These are phyloP conservation scores for Achroia grisella DNA, from an alignment of 1,140 invertebrate species.

Conservation along the genomic window DNA sequence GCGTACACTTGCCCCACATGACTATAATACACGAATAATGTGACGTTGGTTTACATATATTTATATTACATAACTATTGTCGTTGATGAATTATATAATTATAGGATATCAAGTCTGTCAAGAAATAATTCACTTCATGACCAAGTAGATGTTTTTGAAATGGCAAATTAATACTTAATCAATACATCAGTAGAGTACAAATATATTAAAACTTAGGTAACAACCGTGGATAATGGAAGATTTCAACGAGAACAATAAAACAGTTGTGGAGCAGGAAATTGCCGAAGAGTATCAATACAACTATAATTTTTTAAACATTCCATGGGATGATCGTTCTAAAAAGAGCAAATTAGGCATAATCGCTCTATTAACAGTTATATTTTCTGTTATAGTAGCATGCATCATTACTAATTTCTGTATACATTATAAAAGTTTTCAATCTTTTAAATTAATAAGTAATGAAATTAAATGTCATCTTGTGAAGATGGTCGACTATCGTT, in stretches of 20 bases:
- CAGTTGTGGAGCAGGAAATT: slow-evolving; percentile 19
- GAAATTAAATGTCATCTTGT: slow-evolving; percentile 43
- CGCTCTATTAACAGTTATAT: slow-evolving; percentile 35
- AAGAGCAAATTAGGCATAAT: slow-evolving; percentile 46
- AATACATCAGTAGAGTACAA: too few relatives aligned
- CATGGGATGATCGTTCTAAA: slow-evolving; percentile 51
- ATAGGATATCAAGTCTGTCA: too few relatives aligned
- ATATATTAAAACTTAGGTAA: too few relatives aligned
- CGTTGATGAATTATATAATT: too few relatives aligned
- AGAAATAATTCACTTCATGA: too few relatives aligned
- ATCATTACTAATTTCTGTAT: slow-evolving; percentile 42
- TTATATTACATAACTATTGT: too few relatives aligned
- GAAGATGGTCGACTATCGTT: slow-evolving; percentile 39
- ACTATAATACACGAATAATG: too few relatives aligned
- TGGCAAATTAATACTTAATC: too few relatives aligned
- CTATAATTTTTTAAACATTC: slow-evolving; percentile 47
- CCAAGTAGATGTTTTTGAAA: background rate
- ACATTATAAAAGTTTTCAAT: slow-evolving; percentile 34
- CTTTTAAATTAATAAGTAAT: slow-evolving; percentile 4
- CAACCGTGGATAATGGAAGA: slow-evolving; percentile 39
- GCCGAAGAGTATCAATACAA: slow-evolving; percentile 27
- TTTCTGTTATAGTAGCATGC: slow-evolving; percentile 31
- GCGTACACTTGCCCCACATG: too few relatives aligned
- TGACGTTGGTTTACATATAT: too few relatives aligned
- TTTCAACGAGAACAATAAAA: slow-evolving; percentile 31